Base-by-base conservation (phyloP, 2,888 invertebrate species). In the Halocaridina rubra region DNA sequence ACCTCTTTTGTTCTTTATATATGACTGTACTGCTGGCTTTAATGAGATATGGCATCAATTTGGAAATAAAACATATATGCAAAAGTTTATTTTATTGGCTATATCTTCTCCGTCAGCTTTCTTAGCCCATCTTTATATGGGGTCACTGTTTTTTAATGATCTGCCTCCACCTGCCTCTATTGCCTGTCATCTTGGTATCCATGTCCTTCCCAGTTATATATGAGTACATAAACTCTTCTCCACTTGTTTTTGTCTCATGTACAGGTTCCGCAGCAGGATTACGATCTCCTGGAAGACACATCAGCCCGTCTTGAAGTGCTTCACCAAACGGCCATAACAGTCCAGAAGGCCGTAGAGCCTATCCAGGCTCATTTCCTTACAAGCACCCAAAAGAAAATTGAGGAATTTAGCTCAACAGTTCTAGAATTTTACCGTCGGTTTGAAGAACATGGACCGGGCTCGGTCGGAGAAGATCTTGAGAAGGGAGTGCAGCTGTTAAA, bases 401-500 rank as follows among this genome's bases (percentile, higher is more conserved):
- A 61, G 8, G 80, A 84, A 8, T 80, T 86, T 53, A 69, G 71
- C 22, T 29, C 30, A 13, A 32, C 57, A 22, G 82, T 86, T 24
- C 22, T 46, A 16, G 32, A 30, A 1, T 86, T 86, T 19, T 30
- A 74, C 24, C 13, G 33, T 22, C 80, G 59, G 53, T 86, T 86
- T 29, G 78, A 61, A 22, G 57, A 32, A 8, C 27, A 59, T 2
- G 87, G 87, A 8, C 87, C 87, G 8, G 87, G 85, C 7, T 67
- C 82, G 32, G 85, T 80, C 32, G 80, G 77, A 4, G 85, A 76
- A 24, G 61, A 75, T 27, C 29, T 87, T 22, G 87, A 81, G 16
- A 80, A 64, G 27, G 87, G 87, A 16, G 53, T 80, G 8, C 57
- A 27, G 22, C 80, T 87, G 1, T 74, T 87, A 32, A 77, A 85